Conservation (phyloP, 2,113 vertebrate species). For the Salvelinus alpinus region DNA sequence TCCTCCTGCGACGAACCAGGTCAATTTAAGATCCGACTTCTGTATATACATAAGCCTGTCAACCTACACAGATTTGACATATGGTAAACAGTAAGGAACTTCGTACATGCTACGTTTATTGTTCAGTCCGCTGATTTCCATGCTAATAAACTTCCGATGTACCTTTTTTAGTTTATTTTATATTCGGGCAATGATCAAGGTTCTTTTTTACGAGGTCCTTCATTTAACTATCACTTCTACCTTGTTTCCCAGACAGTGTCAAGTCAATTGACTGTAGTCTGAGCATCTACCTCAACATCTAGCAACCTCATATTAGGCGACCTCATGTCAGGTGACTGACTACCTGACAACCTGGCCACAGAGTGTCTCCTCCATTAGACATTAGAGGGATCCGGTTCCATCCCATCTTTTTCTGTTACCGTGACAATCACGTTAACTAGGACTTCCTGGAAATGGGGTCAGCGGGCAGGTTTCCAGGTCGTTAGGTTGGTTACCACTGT, state of each 20-base stretch:
- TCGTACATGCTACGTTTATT: no score
- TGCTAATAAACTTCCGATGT: not conserved
- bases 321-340: not conserved
- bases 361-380: not conserved
- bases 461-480: not conserved
- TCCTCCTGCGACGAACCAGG: no score
- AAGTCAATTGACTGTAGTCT: not conserved
- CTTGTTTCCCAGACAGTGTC: not conserved
- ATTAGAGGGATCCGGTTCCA: not conserved
- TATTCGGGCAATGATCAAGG: not conserved
- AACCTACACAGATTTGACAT: not conserved
- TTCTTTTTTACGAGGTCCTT: not conserved
- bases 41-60: not conserved
- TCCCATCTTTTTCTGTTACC: slow-evolving; percentile 2
- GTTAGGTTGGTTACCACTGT: not conserved
- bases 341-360: not conserved
- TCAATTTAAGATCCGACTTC: no score
- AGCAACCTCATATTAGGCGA: not conserved
- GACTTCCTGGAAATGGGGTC: slow-evolving; percentile 1
- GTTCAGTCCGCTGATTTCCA: no score
- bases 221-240: not conserved
- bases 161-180: not conserved
- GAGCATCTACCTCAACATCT: not conserved
- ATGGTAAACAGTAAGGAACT: not conserved
- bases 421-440: slow-evolving; percentile 2